Evolutionary conservation across 2,113 vertebrate genomes (phyloP), one percentile per base, ranked within the genome.

Genomic region (Hirundichthys speculiger): DNA sequence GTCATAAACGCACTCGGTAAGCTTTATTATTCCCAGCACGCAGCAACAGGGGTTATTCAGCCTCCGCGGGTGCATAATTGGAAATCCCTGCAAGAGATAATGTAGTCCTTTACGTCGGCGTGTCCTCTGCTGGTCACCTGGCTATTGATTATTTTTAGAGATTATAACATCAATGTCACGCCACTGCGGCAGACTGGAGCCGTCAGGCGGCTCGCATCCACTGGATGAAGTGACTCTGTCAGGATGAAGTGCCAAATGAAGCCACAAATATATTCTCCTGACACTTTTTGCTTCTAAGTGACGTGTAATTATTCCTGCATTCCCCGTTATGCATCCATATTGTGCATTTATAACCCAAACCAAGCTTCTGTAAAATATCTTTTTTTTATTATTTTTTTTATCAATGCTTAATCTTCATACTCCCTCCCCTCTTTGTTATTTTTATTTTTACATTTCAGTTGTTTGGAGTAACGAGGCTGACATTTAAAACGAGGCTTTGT

Each of bases 131-230:
- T 34, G 78, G 77, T 83, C 82, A 84, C 84, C 75, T 84, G 82
- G 39, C 57, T 69, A 89, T 91, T 19, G 87, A 90, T 91, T 77
- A 64, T 75, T 72, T 82, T 77, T 59, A 83, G 74, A 88, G 86
- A 91, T 91, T 88, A 88, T 70, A 83, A 86, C 86, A 69, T 90
- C 89, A 91, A 85, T 79, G 86, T 86, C 89, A 88, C 19, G 39
- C 40, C 65, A 53, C 11, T 59, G 53, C 77, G 64, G 69, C 56
- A 57, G 51, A 34, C 30, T 7, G 30, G 11, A 10, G 30, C 30
- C 6, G 30, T 2, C 30, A 34, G 30, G 30, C 30, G 11, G 30
- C 30, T 34, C 30, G 11, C 30, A 34, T 34, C 30, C 6, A n/a
- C n/a, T n/a, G n/a, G n/a, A n/a, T 34, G 30, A 10, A 34, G 30